Evolutionary conservation across 2,113 vertebrate genomes (phyloP).

Genomic region (Pseudolaguvia tuberculata): DNA sequence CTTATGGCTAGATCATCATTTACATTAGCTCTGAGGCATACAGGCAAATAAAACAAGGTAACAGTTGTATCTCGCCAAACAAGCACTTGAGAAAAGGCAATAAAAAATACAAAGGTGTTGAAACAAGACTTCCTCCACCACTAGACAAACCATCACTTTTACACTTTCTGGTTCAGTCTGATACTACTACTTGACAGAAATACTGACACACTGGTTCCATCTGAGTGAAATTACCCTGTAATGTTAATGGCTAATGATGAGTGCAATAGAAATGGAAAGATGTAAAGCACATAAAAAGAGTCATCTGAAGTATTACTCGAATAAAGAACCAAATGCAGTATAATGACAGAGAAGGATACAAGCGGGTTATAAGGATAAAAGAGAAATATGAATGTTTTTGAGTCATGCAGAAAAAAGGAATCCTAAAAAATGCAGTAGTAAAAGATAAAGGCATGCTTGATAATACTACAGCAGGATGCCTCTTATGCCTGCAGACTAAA

Average conservation of each 20-base stretch:
- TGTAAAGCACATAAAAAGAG: constrained; percentile 8
- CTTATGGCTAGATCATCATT: constrained; percentile 8
- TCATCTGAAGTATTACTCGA: no score
- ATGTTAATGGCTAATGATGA: constrained; percentile 9
- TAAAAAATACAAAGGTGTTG: no score
- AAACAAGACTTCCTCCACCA: background rate
- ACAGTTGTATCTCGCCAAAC: constrained; percentile 19
- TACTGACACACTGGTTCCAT: constrained; percentile 8
- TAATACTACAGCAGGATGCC: background rate
- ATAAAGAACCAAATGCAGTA: background rate
- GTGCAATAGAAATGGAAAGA: constrained; percentile 9
- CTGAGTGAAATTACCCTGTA: no score
- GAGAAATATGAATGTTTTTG: background rate
- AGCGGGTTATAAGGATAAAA: background rate
- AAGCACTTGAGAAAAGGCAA: no score
- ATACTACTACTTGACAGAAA: background rate
- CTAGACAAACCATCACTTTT: background rate
- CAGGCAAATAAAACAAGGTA: constrained; percentile 9
- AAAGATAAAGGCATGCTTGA: background rate
- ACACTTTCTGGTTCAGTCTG: constrained; percentile 18
- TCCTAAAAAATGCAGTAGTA: background rate
- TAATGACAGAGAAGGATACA: background rate
- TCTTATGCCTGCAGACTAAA: constrained; percentile 47
- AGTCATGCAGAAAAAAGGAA: background rate
- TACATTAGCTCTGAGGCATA: constrained; percentile 18